phyloP scores from a whole-genome alignment of 1,140 invertebrate species.

The Dryas iulia region DNA sequence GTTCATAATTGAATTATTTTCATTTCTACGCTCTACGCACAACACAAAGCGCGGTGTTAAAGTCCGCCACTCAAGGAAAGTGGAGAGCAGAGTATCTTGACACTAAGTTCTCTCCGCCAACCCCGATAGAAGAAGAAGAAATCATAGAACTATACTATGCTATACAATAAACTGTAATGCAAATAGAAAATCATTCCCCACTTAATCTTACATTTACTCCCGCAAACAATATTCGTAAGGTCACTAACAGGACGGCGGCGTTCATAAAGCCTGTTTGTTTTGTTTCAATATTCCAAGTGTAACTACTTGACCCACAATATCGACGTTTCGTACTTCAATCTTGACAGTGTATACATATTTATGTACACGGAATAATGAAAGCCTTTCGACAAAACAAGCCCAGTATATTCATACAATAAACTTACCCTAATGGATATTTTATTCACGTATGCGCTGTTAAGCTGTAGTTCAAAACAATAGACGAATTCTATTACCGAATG shows the following conservation, averaged over 20 bases:
- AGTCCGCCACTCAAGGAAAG: no score
- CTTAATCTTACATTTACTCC: neutral
- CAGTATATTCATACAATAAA: conserved; percentile 11
- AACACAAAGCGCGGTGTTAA: no score
- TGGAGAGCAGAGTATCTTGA: no score
- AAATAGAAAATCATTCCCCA: neutral
- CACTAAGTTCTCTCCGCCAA: no score
- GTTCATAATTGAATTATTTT: no score
- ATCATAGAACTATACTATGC: no score
- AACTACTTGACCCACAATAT: conserved; percentile 22
- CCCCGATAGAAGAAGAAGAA: no score
- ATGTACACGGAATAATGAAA: conserved; percentile 12
- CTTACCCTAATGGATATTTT: conserved; percentile 28
- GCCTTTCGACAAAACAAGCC: conserved; percentile 13
- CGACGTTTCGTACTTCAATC: conserved; percentile 6
- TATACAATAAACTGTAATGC: no score
- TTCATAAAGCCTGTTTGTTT: conserved; percentile 14
- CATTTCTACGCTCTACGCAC: no score
- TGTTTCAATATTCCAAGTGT: conserved; percentile 9
- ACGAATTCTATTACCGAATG: conserved; percentile 16
- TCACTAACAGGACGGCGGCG: neutral
- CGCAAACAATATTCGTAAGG: neutral
- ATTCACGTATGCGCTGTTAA: conserved; percentile 22
- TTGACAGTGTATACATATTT: conserved; percentile 15
- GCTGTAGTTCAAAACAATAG: conserved; percentile 13